These are phyloP conservation scores for Caenorhabditis sulstoni DNA, from an alignment of 2,888 invertebrate genomes.

Conservation along the genomic window DNA sequence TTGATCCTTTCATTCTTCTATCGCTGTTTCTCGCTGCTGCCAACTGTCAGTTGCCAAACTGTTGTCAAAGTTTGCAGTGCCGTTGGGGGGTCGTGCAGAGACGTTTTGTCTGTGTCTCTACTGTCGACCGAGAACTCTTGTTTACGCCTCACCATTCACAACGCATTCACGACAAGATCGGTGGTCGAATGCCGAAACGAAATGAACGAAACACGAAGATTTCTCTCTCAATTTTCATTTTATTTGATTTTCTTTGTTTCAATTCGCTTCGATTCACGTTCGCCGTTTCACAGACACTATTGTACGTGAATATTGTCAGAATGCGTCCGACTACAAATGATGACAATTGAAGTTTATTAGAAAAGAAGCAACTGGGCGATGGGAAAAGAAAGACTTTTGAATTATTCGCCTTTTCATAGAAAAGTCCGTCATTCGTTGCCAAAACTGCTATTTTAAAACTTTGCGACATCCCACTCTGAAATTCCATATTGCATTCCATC, in stretches of 20 bases:
- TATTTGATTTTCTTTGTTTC: constrained; percentile 2
- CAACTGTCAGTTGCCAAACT: constrained; percentile 4
- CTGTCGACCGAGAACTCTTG: constrained; percentile 25
- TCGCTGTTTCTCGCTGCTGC: neutral
- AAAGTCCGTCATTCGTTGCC: too few species aligned
- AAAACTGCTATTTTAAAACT: too few species aligned
- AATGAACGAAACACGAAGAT: constrained; percentile 11
- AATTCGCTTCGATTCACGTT: neutral
- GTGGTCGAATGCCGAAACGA: constrained; percentile 13
- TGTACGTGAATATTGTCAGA: constrained; percentile 54
- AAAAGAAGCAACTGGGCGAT: neutral
- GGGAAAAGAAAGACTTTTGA: neutral
- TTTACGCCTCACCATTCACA: constrained; percentile 29
- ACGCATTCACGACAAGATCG: constrained; percentile 37
- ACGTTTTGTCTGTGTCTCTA: constrained; percentile 21
- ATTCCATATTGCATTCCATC: too few species aligned
- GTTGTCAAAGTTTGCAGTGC: constrained; percentile 10
- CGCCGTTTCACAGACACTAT: neutral
- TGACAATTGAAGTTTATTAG: constrained; percentile 56
- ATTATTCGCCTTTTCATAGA: too few species aligned
- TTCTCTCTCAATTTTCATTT: constrained; percentile 30
- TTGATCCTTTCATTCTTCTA: neutral
- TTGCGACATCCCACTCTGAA: too few species aligned
- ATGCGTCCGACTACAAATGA: constrained; percentile 35
- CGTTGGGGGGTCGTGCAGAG: too few species aligned